phyloP scores from a whole-genome alignment of 2,797 vertebrate genomes.

The Hypotaenidia philippensis region DNA sequence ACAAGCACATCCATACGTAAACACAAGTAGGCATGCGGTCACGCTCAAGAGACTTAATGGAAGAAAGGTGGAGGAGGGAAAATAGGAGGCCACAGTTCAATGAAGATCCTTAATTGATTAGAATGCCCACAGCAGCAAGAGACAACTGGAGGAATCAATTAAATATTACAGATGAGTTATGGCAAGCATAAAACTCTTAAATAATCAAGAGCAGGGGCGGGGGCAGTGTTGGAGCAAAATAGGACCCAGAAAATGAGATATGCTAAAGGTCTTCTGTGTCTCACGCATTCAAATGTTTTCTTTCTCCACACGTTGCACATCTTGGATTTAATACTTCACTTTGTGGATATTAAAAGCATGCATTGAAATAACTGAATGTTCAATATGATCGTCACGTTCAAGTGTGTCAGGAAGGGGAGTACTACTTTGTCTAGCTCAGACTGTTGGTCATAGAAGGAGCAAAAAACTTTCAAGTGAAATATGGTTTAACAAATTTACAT shows the following conservation, averaged over 20 bases:
- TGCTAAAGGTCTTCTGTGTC: background rate
- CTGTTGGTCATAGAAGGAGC: background rate
- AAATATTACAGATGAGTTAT: slow-evolving; percentile 59
- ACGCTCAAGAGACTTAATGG: slow-evolving; percentile 9
- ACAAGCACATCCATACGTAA: background rate
- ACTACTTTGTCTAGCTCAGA: slow-evolving; percentile 1
- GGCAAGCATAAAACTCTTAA: slow-evolving; percentile 54
- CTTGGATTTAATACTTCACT: background rate
- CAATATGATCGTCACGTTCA: background rate
- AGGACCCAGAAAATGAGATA: background rate
- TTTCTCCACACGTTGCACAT: background rate
- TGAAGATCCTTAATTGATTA: slow-evolving; percentile 71
- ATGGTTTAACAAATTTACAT: slow-evolving; percentile 49
- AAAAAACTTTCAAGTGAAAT: slow-evolving; percentile 42
- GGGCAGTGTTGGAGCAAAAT: too few relatives aligned
- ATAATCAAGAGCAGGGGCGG: background rate
- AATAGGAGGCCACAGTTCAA: slow-evolving; percentile 55
- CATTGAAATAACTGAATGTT: slow-evolving; percentile 16
- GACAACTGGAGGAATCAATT: slow-evolving; percentile 56
- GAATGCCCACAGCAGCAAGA: slow-evolving; percentile 51
- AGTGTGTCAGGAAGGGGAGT: background rate
- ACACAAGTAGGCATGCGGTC: background rate
- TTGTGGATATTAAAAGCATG: slow-evolving; percentile 21
- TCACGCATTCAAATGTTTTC: background rate
- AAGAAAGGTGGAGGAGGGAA: slow-evolving; percentile 48